Conservation (phyloP, 2,888 invertebrate species). For the Agrochola lota region DNA sequence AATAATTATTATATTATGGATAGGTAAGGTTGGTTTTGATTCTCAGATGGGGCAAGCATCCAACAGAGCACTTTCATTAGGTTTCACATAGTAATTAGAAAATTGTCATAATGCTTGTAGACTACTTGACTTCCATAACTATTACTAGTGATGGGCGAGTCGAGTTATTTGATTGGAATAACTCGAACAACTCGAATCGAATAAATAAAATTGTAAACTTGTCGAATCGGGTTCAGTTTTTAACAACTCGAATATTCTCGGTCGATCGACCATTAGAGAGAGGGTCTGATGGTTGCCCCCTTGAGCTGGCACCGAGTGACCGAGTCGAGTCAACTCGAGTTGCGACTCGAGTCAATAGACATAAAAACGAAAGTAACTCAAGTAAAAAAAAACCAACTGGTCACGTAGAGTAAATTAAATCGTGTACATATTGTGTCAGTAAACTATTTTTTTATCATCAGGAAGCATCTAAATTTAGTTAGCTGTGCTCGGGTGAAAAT, state of each 20-base stretch:
- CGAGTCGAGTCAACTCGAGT: neutral
- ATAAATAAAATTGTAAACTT: neutral
- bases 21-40: neutral
- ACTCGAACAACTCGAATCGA: neutral
- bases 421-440: neutral
- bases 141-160: neutral
- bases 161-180: neutral
- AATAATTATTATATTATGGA: neutral
- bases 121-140: no score
- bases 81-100: neutral
- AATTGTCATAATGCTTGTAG: neutral
- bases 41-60: neutral
- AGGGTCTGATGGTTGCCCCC: no score
- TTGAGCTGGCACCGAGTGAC: neutral
- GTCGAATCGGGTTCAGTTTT: neutral
- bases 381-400: neutral
- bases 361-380: neutral
- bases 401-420: neutral
- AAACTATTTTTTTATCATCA: neutral
- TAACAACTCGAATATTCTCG: neutral
- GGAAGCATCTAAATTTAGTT: neutral
- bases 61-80: neutral
- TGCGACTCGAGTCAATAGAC: neutral
- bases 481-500: no score
- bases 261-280: no score